Percentiles rank a stretch among this genome's conserved stretches.
phyloP scores from a whole-genome alignment of 2,113 vertebrate genomes.

The Pelobates fuscus region DNA sequence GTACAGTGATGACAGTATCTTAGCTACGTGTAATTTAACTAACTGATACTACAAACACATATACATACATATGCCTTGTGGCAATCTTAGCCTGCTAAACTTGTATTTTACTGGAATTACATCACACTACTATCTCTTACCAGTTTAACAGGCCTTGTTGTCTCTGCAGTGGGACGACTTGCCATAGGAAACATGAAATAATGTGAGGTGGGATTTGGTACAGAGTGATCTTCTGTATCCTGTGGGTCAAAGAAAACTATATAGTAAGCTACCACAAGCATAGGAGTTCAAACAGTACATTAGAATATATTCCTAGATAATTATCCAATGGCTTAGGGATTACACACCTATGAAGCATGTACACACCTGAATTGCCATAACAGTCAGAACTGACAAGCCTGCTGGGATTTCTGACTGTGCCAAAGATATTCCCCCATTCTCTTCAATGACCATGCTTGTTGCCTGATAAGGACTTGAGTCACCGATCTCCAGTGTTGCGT shows the following conservation, averaged over 20 bases:
- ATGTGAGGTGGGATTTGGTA: constrained; percentile 71
- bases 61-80: too few relatives aligned
- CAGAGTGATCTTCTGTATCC: constrained; percentile 76
- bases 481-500: constrained; percentile 65
- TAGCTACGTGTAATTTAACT: too few relatives aligned
- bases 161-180: constrained; percentile 74
- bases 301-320: too few relatives aligned
- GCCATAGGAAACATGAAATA: constrained; percentile 89
- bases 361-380: constrained; percentile 73
- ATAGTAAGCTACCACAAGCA: too few relatives aligned
- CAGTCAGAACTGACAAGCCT: constrained; percentile 71
- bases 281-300: too few relatives aligned
- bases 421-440: constrained; percentile 58
- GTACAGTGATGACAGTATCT: too few relatives aligned
- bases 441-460: constrained; percentile 72
- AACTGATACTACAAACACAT: too few relatives aligned
- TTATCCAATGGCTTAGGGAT: too few relatives aligned
- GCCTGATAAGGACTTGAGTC: constrained; percentile 70
- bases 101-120: too few relatives aligned
- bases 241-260: constrained; percentile 55
- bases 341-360: background rate
- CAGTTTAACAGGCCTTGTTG: constrained; percentile 85
- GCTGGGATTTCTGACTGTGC: constrained; percentile 64
- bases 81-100: too few relatives aligned
- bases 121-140: constrained; percentile 68